Conservation (phyloP, 2,797 vertebrate species). For the Amblyopsis hoosieri region DNA sequence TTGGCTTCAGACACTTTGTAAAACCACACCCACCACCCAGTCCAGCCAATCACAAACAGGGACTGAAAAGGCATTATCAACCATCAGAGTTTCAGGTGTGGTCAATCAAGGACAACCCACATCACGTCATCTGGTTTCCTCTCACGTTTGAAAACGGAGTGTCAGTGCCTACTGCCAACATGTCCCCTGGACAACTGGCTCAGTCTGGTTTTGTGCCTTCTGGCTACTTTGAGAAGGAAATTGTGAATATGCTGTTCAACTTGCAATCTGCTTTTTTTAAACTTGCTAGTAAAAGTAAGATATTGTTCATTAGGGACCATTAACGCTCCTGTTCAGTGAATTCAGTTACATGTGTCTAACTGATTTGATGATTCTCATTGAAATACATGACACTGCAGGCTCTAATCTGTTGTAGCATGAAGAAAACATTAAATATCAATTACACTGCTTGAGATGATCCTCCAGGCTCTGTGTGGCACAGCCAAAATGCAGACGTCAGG, state of each 20-base stretch:
- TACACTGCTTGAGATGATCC: constrained; percentile 46
- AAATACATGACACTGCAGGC: constrained; percentile 53
- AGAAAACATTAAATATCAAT: constrained; percentile 70
- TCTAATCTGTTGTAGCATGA: constrained; percentile 54
- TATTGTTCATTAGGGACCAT: not conserved
- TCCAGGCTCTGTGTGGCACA: constrained; percentile 35
- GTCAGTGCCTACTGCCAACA: constrained; percentile 26
- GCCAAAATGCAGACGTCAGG: constrained; percentile 52
- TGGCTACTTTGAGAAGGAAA: constrained; percentile 49
- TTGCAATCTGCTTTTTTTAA: constrained; percentile 56
- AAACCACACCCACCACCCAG: not conserved
- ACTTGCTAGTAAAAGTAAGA: constrained; percentile 66
- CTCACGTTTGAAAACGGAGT: constrained; percentile 3
- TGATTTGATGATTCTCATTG: constrained; percentile 44
- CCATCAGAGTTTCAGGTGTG: constrained; percentile 66
- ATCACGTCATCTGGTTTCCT: constrained; percentile 18
- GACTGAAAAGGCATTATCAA: constrained; percentile 35
- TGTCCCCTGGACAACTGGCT: constrained; percentile 18
- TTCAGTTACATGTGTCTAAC: constrained; percentile 28
- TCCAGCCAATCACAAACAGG: constrained; percentile 37
- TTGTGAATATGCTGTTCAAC: constrained; percentile 59
- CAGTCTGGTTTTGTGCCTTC: constrained; percentile 11
- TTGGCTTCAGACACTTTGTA: not conserved
- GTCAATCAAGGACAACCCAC: constrained; percentile 56
- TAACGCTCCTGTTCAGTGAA: constrained; percentile 9